These are phyloP conservation scores for Corella eumyota DNA, from an alignment of 23 tunicate species.

Conservation along the genomic window DNA sequence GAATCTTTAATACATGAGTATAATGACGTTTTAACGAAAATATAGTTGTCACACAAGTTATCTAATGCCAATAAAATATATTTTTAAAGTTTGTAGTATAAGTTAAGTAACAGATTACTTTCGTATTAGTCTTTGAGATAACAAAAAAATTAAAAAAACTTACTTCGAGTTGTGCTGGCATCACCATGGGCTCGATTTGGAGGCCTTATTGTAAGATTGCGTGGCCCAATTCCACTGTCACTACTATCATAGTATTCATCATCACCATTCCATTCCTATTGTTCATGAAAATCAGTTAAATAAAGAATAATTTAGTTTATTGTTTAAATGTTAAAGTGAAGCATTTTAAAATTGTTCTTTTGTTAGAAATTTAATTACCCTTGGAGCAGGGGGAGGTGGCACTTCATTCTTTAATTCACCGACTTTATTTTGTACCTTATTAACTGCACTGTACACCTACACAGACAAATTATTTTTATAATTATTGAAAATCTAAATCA, in stretches of 20 bases:
- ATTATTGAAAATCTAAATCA: background rate
- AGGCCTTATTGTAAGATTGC: slow-evolving; percentile 76
- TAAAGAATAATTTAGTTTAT: too few relatives aligned
- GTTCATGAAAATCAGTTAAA: too few relatives aligned
- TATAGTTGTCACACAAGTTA: too few relatives aligned
- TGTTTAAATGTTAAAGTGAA: too few relatives aligned
- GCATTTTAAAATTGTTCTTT: too few relatives aligned
- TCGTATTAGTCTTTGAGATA: too few relatives aligned
- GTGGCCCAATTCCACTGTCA: slow-evolving; percentile 96
- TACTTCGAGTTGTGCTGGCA: background rate
- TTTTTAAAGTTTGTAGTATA: too few relatives aligned
- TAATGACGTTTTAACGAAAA: too few relatives aligned
- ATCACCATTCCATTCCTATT: slow-evolving; percentile 39
- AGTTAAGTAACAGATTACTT: too few relatives aligned
- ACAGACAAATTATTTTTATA: background rate
- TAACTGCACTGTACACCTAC: slow-evolving; percentile 76
- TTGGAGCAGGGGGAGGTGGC: slow-evolving; percentile 7
- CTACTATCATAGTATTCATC: slow-evolving; percentile 82
- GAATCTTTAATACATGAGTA: too few relatives aligned
- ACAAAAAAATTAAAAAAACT: slow-evolving; percentile 1
- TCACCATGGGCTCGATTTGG: slow-evolving; percentile 62
- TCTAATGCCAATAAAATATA: too few relatives aligned
- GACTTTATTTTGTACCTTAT: slow-evolving; percentile 69
- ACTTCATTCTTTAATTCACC: slow-evolving; percentile 34
- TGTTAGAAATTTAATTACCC: too few relatives aligned